Percentiles rank a stretch among this genome's conserved stretches.
phyloP scores from a whole-genome alignment of 2,113 vertebrate genomes.

The Corythaixoides concolor region DNA sequence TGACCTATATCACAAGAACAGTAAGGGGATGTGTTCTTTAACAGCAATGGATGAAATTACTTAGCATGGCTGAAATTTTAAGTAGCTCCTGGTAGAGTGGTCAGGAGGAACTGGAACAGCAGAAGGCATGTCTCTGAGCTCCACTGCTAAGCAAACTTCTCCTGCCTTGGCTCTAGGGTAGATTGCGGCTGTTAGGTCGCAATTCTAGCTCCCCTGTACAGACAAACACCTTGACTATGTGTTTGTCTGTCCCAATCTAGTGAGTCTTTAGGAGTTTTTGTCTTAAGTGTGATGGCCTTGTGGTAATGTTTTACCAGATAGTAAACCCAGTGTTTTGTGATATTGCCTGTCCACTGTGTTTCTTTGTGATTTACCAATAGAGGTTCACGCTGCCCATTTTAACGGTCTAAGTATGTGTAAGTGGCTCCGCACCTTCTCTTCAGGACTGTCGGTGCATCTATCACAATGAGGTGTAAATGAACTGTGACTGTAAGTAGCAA shows the following conservation, averaged over 20 bases:
- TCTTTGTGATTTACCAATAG: background rate
- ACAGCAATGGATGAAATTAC: background rate
- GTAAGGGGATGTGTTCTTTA: background rate
- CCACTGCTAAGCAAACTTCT: background rate
- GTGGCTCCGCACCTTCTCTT: background rate
- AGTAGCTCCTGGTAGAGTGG: background rate
- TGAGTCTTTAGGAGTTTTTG: background rate
- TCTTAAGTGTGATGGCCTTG: background rate
- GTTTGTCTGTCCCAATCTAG: background rate
- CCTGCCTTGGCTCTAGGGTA: background rate
- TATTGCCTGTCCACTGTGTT: background rate
- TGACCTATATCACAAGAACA: background rate
- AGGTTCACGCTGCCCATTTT: background rate
- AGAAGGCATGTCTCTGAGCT: background rate
- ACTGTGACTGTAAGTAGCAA: slow-evolving; percentile 3
- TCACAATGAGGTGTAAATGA: background rate
- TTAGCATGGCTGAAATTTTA: background rate
- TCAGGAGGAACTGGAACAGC: background rate
- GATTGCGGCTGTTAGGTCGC: background rate
- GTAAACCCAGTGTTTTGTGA: background rate
- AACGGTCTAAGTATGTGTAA: background rate
- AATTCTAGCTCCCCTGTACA: background rate
- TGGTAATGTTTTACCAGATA: background rate
- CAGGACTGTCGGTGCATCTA: background rate
- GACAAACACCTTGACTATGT: background rate